Evolutionary conservation across 1,140 invertebrate species (phyloP).

Genomic region (Limonius californicus): DNA sequence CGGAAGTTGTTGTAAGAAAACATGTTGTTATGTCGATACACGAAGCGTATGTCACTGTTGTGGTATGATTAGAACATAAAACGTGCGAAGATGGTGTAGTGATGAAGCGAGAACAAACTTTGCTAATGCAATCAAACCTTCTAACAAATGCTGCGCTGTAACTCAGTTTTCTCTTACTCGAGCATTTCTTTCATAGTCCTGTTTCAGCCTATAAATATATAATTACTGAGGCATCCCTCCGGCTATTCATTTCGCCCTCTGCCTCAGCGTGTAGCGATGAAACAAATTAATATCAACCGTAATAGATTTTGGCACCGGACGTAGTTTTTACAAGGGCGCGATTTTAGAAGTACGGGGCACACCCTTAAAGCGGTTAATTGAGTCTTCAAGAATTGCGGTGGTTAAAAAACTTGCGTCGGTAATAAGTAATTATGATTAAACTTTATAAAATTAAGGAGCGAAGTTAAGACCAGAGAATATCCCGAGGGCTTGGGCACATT

Average conservation of each 20-base stretch:
- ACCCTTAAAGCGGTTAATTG: slow-evolving; percentile 4
- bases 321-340: not conserved
- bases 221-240: not conserved
- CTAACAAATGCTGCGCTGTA: not conserved
- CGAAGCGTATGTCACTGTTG: too few relatives aligned
- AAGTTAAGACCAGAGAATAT: slow-evolving; percentile 5
- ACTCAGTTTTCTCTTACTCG: not conserved
- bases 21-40: too few relatives aligned
- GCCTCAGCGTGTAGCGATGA: not conserved
- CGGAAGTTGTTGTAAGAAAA: too few relatives aligned
- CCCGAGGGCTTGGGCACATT: not conserved
- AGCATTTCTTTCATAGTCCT: not conserved
- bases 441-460: slow-evolving; percentile 13
- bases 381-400: slow-evolving; percentile 1
- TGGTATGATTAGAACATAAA: too few relatives aligned
- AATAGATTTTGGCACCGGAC: not conserved
- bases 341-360: not conserved
- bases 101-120: not conserved
- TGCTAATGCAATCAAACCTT: not conserved
- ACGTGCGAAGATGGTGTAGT: not conserved
- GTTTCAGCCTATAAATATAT: not conserved
- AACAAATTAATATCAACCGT: not conserved
- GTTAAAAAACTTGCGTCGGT: slow-evolving; percentile 7
- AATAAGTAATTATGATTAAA: slow-evolving; percentile 15
- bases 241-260: slow-evolving; percentile 1